Conservation (phyloP, 2,797 vertebrate genomes). For the Enteromius unitaeniatus region DNA sequence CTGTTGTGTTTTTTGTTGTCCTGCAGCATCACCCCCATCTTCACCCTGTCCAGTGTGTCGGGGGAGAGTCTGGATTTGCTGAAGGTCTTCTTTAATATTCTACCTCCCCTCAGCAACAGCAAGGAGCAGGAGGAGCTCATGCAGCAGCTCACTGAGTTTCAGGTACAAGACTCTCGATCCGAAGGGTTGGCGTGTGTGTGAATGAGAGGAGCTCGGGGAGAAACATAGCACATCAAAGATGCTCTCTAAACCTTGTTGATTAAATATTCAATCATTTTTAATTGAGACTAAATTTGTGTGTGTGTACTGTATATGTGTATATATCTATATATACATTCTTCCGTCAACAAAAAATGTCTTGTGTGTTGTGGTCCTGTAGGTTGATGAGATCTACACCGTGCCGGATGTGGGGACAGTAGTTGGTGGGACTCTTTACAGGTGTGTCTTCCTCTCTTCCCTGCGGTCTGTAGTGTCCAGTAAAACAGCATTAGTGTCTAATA, state of each 20-base stretch:
- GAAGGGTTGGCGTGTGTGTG: background rate
- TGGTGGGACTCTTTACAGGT: constrained; percentile 97
- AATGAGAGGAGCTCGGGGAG: background rate
- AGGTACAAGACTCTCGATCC: constrained; percentile 70
- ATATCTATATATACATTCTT: no score
- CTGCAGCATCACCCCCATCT: constrained; percentile 86
- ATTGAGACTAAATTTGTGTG: no score
- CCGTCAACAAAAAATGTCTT: no score
- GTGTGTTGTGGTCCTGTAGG: constrained; percentile 74
- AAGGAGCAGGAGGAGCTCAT: constrained; percentile 89
- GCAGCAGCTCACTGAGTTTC: constrained; percentile 89
- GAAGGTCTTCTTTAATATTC: constrained; percentile 88
- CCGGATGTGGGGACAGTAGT: constrained; percentile 98
- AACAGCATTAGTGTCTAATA: background rate
- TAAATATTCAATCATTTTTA: no score
- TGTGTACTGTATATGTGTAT: no score
- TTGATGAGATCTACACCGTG: constrained; percentile 98
- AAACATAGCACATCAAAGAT: background rate
- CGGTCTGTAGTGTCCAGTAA: background rate
- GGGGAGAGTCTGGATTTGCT: constrained; percentile 86
- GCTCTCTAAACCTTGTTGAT: background rate
- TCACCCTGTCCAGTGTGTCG: constrained; percentile 86
- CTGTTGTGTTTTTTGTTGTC: constrained; percentile 6
- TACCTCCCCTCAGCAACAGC: constrained; percentile 87
- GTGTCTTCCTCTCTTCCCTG: background rate